These are phyloP conservation scores for Aphis gossypii DNA, from an alignment of 1,140 invertebrate genomes.

Conservation along the genomic window DNA sequence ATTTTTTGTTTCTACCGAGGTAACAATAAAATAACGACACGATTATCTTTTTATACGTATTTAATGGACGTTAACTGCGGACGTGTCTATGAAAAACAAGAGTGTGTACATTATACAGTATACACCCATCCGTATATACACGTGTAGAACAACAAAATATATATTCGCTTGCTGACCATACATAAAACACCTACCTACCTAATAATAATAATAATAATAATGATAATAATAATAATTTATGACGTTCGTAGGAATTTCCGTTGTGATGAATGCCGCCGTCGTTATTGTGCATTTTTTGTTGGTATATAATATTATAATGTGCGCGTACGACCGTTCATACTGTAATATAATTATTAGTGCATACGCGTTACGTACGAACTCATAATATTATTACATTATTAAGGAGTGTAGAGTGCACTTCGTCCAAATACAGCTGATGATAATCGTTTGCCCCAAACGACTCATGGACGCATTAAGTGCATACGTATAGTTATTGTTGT, in stretches of 20 bases:
- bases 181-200: neutral
- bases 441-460: neutral
- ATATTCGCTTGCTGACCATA: neutral
- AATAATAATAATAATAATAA: no score
- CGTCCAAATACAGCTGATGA: neutral
- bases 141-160: neutral
- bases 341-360: neutral
- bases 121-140: neutral
- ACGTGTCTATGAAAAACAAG: conserved; percentile 17
- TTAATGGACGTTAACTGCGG: neutral
- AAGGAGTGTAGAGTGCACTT: neutral
- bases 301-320: neutral
- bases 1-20: neutral
- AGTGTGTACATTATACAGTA: neutral
- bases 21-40: neutral
- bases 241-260: neutral
- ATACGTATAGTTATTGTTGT: neutral
- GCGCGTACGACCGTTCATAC: neutral
- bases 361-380: neutral
- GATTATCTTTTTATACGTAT: neutral
- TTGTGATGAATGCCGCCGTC: neutral
- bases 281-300: neutral
- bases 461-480: no score
- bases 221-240: neutral
- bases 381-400: neutral